Base-by-base conservation (phyloP, 1,140 invertebrate species). In the Aphaenogaster rudis region DNA sequence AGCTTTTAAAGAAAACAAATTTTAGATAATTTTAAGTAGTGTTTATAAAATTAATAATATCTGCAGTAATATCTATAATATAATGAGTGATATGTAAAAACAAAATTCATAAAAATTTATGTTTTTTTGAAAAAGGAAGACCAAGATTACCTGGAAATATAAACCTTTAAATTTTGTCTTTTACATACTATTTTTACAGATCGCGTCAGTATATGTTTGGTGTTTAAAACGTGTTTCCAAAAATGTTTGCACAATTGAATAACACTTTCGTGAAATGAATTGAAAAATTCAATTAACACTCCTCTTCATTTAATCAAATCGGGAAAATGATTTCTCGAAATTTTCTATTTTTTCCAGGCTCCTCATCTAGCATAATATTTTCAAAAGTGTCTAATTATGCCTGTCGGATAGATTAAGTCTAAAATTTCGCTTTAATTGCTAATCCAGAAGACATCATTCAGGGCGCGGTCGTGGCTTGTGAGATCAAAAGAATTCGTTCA, bases 251-350 rank as follows among this genome's bases (percentile, higher is more conserved):
- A 28, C 28, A 21, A 79, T 3, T 64, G 39, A 36, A 59, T 21
- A n/a, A 36, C 28, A n/a, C 4, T 48, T 1, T 13, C 15, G 3
- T 28, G 28, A 28, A 28, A 28, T 28, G 0, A 28, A 28, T 36
- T 50, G 39, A 79, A 61, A 61, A 63, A 36, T 64, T 77, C 28
- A 64, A 79, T 77, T 77, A 39, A 59, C 9, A 72, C 17, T 61
- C 28, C 5, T 36, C 36, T 17, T 7, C 5, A 21, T 28, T 39
- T 6, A 57, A 45, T 50, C 15, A 17, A 59, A 28, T 54, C 69
- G 15, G 15, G 2, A 48, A 28, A 61, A 50, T n/a, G 21, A 79
- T 79, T 78, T 64, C 9, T 1, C 42, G 8, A 6, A 45, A 77
- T n/a, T 64, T 78, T 50, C 8, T 45, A 15, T 9, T n/a, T 13